A percentile compares a stretch with the other conserved stretches of the same genome.
Evolutionary conservation across 2,888 invertebrate genomes (phyloP).

Genomic region (Abrostola triplasia): DNA sequence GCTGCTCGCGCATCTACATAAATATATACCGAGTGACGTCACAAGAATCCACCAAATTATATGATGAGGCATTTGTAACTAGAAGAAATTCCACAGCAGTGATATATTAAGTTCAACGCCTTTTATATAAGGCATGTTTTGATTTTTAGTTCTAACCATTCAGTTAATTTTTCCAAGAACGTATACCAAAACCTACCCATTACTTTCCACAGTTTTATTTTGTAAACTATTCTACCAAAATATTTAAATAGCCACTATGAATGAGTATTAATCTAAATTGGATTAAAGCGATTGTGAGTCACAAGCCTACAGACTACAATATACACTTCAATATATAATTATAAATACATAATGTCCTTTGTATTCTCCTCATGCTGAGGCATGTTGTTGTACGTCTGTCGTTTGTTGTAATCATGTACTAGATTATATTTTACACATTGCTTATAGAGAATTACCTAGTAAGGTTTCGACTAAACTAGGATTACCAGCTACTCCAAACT

Average conservation of each 20-base stretch:
- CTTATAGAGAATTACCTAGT: too few species aligned
- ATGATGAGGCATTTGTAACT: constrained; percentile 46
- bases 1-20: constrained; percentile 62
- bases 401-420: background rate
- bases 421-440: too few species aligned
- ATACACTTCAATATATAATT: background rate
- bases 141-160: too few species aligned
- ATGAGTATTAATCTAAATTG: constrained; percentile 1
- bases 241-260: background rate
- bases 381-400: background rate
- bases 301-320: background rate
- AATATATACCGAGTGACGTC: constrained; percentile 64
- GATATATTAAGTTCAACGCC: constrained; percentile 6
- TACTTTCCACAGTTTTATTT: background rate
- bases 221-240: background rate
- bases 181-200: background rate
- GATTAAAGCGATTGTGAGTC: constrained; percentile 1
- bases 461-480: too few species aligned
- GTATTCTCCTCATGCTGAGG: background rate
- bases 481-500: too few species aligned
- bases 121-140: background rate
- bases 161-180: background rate
- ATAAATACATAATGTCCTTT: background rate
- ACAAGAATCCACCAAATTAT: constrained; percentile 55
- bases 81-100: constrained; percentile 8